Evolutionary conservation across 2,797 vertebrate genomes (phyloP), one percentile per base, ranked within the genome.

Genomic region (Lepus oiostolus): DNA sequence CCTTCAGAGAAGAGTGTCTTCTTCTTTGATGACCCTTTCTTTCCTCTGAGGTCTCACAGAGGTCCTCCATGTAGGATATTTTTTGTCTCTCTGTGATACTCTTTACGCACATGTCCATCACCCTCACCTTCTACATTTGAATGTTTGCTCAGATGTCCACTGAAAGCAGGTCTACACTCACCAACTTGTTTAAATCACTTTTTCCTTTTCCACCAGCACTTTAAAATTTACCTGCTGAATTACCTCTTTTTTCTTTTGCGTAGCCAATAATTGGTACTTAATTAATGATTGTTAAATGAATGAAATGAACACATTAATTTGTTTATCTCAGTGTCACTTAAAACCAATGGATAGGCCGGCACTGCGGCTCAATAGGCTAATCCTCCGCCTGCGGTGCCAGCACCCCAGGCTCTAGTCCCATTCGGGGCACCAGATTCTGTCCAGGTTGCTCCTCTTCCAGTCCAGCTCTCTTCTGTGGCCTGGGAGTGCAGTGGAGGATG

Each of bases 201-300:
- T 5, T 2, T 2, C 2, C 0, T 50, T 14, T 11, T 2, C 19
- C 12, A 4, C 28, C 0, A 54, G 81, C 7, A n/a, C n/a, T 76
- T 86, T 71, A 42, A 65, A 83, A 75, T 76, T 19, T 88, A 30
- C 42, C 17, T 67, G 13, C 7, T 91, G 19, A 14, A 70, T 35
- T 32, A 4, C 30, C 16, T 80, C 38, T 58, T 77, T 68, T 58
- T 68, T 5, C 0, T 50, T 50, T 47, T 84, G 2, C 7, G 72
- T 60, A 76, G 30, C 28, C 92, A 91, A 54, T 67, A 94, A 35
- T 38, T 72, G 22, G 8, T 65, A 58, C 7, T 75, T 85, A 79
- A 89, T 90, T 90, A 13, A 58, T 91, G 75, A 70, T 89, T 93
- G 17, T 86, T 81, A 75, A 79, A 35, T 60, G 30, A 90, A 38